phyloP scores from a whole-genome alignment of 2,113 vertebrate genomes.

The Centropus bengalensis region DNA sequence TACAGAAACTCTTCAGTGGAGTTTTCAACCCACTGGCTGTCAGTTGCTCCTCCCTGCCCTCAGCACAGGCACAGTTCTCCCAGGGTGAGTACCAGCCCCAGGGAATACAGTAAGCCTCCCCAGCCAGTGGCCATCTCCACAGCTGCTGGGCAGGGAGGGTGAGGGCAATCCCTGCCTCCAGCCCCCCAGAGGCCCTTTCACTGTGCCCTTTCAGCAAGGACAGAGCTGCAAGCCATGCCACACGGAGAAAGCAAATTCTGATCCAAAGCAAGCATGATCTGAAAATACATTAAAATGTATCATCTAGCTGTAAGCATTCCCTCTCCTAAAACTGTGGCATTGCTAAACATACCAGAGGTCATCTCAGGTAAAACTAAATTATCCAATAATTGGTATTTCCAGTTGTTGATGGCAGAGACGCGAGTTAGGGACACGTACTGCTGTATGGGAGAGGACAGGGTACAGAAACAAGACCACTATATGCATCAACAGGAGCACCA shows the following conservation, averaged over 20 bases:
- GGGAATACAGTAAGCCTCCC: neutral
- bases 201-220: neutral
- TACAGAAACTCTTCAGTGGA: neutral
- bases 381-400: neutral
- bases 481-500: conserved; percentile 2
- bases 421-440: accelerated
- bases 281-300: neutral
- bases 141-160: neutral
- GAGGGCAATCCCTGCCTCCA: accelerated
- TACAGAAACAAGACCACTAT: conserved; percentile 55
- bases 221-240: neutral
- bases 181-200: neutral
- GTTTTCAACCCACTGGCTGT: neutral
- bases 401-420: neutral
- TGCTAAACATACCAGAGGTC: neutral
- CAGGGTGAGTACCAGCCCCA: accelerated
- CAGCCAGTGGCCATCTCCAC: accelerated
- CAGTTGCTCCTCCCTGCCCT: neutral
- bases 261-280: neutral
- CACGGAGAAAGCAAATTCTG: neutral
- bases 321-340: neutral
- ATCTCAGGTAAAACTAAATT: neutral
- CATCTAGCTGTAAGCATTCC: neutral
- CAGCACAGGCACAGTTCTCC: accelerated
- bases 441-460: neutral